Evolutionary conservation across 2,888 invertebrate species (phyloP).

Genomic region (Steinernema hermaphroditum): DNA sequence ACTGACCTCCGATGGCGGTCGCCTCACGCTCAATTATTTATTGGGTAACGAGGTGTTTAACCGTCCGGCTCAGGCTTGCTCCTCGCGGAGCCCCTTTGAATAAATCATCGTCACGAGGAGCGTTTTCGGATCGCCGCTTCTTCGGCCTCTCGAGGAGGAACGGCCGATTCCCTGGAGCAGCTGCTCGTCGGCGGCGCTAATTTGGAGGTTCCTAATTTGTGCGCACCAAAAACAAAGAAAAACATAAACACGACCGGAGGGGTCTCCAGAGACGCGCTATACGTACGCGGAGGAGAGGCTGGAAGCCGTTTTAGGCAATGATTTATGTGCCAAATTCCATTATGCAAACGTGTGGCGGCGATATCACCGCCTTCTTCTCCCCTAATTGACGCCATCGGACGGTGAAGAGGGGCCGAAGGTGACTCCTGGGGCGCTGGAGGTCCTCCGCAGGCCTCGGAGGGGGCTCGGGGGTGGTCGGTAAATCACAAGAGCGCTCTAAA

Average conservation of each 20-base stretch:
- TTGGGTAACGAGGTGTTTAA: constrained; percentile 28
- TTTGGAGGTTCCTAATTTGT: constrained; percentile 28
- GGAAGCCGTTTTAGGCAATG: constrained; percentile 9
- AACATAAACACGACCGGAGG: constrained; percentile 1
- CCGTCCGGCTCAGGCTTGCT: neutral
- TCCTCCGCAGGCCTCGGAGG: too few species aligned
- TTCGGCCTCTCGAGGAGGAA: neutral
- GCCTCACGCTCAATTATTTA: constrained; percentile 14
- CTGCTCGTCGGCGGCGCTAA: constrained; percentile 26
- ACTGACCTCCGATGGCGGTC: too few species aligned
- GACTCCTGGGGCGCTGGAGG: too few species aligned
- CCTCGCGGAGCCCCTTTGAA: neutral
- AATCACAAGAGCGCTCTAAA: constrained; percentile 8
- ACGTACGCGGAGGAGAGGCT: neutral
- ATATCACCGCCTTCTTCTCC: neutral
- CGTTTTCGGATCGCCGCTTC: neutral
- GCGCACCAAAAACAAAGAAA: constrained; percentile 24
- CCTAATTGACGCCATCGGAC: constrained; percentile 8
- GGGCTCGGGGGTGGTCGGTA: too few species aligned
- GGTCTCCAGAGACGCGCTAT: neutral
- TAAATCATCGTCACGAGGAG: neutral
- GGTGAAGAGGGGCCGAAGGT: neutral
- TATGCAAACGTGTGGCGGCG: constrained; percentile 25
- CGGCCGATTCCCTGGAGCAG: neutral
- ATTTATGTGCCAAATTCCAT: constrained; percentile 31